Evolutionary conservation across 2,888 invertebrate species (phyloP), one percentile per base, ranked within the genome.

Genomic region (Anodontia alba): DNA sequence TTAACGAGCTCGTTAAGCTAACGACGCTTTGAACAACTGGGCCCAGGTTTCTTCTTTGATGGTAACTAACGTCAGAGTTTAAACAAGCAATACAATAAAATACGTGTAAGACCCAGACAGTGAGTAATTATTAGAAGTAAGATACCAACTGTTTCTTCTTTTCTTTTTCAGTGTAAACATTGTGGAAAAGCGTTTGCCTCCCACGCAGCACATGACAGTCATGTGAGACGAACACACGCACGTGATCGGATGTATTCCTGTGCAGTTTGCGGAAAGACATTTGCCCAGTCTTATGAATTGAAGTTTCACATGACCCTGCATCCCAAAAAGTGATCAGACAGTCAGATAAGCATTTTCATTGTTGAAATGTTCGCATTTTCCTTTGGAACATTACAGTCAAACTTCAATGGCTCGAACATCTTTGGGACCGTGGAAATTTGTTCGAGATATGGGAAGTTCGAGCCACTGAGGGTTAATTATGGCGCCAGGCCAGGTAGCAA

Each of bases 181-280:
- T 95, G 95, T 86, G 95, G 95, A n/a, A 95, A 95, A 89, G 94
- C 95, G 0, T 95, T 95, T 89, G 95, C 95, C 1, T 95, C 95
- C 0, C 95, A 95, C 88, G 95, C 95, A 10, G 95, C 95, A 15
- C 95, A 95, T 88, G 95, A 95, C 92, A 95, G 95, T 88, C 95
- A 95, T 92, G 95, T 95, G 74, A 90, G 95, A 76, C 89, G 95
- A 36, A 95, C 95, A 43, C 95, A 95, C 88, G 87, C 91, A 71
- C 93, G 92, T 76, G 93, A 93, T 36, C 88, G 90, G 43, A 79
- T 90, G 12, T 90, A 89, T 79, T 78, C 89, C 49, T 94, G 94
- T 79, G 81, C 84, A 62, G 86, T 93, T 36, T 94, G 94, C 76
- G 92, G 93, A 17, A 92, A 92, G 75, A 79, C 90, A 10, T 93